These are phyloP conservation scores for Anomalospiza imberbis DNA, from an alignment of 2,797 vertebrate genomes.

Conservation along the genomic window DNA sequence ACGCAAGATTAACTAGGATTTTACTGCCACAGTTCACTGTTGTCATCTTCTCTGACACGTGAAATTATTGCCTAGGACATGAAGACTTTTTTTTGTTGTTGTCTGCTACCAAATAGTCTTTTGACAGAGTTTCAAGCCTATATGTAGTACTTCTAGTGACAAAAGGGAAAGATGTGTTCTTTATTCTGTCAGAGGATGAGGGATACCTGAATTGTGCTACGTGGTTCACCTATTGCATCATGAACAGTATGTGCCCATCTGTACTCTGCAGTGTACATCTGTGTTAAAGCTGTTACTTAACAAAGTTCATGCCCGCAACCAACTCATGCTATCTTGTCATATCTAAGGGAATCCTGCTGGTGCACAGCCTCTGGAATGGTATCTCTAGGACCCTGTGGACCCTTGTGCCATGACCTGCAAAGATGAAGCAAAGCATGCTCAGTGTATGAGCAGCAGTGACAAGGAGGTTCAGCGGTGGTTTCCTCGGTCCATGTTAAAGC, in stretches of 20 bases:
- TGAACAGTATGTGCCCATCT: neutral
- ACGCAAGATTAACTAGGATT: neutral
- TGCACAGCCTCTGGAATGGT: neutral
- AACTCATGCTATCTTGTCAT: rapidly evolving
- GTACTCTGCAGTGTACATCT: neutral
- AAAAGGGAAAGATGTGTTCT: neutral
- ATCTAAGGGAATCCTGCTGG: neutral
- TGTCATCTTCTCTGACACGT: neutral
- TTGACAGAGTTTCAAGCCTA: neutral
- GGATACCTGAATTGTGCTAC: neutral
- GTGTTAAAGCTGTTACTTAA: neutral
- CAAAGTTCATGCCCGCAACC: neutral
- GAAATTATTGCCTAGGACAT: neutral
- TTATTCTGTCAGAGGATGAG: neutral
- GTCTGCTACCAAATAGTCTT: neutral
- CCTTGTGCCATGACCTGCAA: neutral
- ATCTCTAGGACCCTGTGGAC: neutral
- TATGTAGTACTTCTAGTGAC: neutral
- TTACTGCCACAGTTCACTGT: neutral
- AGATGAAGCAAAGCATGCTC: neutral
- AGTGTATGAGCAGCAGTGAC: neutral
- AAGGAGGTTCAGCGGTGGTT: neutral
- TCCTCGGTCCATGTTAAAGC: neutral
- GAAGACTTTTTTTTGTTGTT: neutral
- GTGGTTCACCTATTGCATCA: rapidly evolving